Percentiles rank a stretch among this genome's conserved stretches.
Conservation (phyloP, 2,113 vertebrate species). For the Entosphenus tridentatus region DNA sequence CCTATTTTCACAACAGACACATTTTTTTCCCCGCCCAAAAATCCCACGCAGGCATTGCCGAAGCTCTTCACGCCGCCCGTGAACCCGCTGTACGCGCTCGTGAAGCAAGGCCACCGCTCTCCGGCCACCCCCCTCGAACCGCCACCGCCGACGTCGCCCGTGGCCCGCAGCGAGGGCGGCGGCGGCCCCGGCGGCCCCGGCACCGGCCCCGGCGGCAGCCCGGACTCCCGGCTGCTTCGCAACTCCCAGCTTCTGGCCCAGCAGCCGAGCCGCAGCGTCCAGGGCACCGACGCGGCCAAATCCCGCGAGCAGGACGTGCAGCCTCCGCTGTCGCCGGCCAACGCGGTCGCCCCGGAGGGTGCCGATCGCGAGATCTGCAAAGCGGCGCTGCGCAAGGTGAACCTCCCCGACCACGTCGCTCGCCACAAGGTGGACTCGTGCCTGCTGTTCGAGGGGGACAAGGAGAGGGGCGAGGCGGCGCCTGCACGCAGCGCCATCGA, state of each 20-base stretch:
- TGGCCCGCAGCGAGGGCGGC: background rate
- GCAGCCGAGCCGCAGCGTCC: no score
- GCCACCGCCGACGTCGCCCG: no score
- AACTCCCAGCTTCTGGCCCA: no score
- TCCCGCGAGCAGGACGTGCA: background rate
- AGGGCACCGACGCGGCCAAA: background rate
- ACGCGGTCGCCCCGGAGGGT: background rate
- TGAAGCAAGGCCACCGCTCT: background rate
- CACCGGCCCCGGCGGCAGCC: no score
- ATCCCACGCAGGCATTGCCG: no score
- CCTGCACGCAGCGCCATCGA: no score
- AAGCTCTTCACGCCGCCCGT: no score
- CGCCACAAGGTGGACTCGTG: conserved; percentile 1
- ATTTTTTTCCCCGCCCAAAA: no score
- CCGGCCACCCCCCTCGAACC: background rate
- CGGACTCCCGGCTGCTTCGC: no score
- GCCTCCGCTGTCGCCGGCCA: background rate
- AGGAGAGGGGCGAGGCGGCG: background rate
- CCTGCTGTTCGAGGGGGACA: background rate
- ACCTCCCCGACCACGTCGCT: background rate
- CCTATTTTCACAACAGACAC: no score
- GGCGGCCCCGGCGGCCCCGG: no score
- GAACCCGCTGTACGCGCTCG: background rate
- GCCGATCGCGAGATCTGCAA: no score
- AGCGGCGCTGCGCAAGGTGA: background rate